These are phyloP conservation scores for Lithobates sylvaticus DNA, from an alignment of 2,797 vertebrate species.

Conservation along the genomic window DNA sequence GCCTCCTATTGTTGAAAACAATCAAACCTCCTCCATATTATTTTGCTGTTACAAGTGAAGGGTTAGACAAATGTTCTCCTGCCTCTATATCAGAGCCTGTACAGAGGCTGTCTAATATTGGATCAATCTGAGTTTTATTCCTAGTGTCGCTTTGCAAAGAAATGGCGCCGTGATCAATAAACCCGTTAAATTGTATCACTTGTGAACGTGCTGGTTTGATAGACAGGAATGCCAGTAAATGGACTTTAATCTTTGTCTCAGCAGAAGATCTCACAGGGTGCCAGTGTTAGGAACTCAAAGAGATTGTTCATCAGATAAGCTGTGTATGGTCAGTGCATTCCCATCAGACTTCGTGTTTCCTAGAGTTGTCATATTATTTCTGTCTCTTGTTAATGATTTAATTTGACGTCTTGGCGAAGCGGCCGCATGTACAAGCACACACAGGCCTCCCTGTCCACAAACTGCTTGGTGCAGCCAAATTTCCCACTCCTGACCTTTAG, in stretches of 20 bases:
- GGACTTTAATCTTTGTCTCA: constrained; percentile 29
- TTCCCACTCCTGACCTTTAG: constrained; percentile 44
- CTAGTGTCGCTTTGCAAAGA: background rate
- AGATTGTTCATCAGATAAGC: background rate
- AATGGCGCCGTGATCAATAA: constrained; percentile 26
- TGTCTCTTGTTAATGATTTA: constrained; percentile 29
- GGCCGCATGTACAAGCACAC: constrained; percentile 9
- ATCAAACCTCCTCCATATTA: background rate
- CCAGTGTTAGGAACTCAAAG: constrained; percentile 4
- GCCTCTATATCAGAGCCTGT: background rate
- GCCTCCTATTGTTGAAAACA: too few species aligned
- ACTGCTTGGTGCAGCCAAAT: constrained; percentile 9
- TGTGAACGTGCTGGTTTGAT: constrained; percentile 26
- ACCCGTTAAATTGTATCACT: constrained; percentile 27
- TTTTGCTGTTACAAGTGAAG: background rate
- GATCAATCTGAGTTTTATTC: background rate
- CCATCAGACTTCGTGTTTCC: background rate
- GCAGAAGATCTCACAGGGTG: constrained; percentile 10
- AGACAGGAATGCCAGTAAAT: constrained; percentile 19
- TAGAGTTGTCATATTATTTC: constrained; percentile 20
- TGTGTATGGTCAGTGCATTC: background rate
- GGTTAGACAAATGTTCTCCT: background rate
- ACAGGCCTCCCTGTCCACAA: background rate
- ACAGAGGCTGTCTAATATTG: background rate
- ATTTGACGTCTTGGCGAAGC: constrained; percentile 18